A percentile compares a stretch with the other conserved stretches of the same genome.
Evolutionary conservation across 2,888 invertebrate species (phyloP).

Genomic region (Achlya flavicornis): DNA sequence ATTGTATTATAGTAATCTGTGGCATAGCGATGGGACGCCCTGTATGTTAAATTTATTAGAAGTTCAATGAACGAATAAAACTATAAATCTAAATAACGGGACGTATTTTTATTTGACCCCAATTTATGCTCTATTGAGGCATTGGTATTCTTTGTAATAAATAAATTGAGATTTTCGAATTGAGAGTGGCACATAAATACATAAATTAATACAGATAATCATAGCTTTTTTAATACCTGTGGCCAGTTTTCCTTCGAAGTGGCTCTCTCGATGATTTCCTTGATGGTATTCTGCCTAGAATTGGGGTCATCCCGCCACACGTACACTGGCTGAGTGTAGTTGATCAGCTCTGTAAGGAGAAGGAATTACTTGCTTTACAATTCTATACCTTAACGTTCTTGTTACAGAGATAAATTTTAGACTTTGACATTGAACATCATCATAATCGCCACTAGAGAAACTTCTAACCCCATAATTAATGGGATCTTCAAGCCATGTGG

Average conservation of each 20-base stretch:
- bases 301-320: slow-evolving; percentile 97
- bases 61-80: background rate
- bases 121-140: no score
- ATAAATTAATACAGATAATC: no score
- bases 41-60: no score
- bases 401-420: background rate
- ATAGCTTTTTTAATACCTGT: slow-evolving; percentile 81
- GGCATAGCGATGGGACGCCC: no score
- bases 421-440: no score
- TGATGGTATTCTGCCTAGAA: slow-evolving; percentile 94
- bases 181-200: no score
- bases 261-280: slow-evolving; percentile 93
- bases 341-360: slow-evolving; percentile 89
- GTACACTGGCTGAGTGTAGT: slow-evolving; percentile 97
- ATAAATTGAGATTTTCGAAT: no score
- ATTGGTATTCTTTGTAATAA: no score
- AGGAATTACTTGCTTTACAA: background rate
- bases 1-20: no score
- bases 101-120: background rate
- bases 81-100: background rate
- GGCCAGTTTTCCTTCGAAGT: slow-evolving; percentile 95
- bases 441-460: no score
- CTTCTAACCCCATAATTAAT: no score
- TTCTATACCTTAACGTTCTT: background rate
- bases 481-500: no score